A percentile compares a stretch with the other conserved stretches of the same genome.
Conservation (phyloP, 2,113 vertebrate species). For the Scatophagus argus region DNA sequence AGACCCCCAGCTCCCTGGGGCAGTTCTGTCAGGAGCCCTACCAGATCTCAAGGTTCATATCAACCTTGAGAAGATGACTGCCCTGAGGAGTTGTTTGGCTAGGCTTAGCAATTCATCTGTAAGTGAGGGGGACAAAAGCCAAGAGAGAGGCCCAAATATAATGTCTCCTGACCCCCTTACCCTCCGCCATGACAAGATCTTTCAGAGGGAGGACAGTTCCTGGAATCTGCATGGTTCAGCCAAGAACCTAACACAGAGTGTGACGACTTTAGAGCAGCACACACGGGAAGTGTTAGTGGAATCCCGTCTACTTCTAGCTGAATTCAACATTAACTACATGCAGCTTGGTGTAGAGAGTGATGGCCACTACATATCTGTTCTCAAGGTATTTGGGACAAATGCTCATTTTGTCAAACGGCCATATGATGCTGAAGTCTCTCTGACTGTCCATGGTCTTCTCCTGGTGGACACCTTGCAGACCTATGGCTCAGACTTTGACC, state of each 20-base stretch:
- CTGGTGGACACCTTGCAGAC: conserved; percentile 97
- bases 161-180: conserved; percentile 80
- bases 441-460: conserved; percentile 95
- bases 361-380: conserved; percentile 95
- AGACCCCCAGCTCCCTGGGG: conserved; percentile 95
- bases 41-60: conserved; percentile 97
- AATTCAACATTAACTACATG: conserved; percentile 98
- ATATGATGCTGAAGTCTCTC: conserved; percentile 93
- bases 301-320: conserved; percentile 93
- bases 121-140: conserved; percentile 70
- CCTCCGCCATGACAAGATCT: conserved; percentile 90
- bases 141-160: conserved; percentile 38
- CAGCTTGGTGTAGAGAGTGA: conserved; percentile 95
- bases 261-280: conserved; percentile 93
- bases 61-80: conserved; percentile 95
- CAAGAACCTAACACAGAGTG: conserved; percentile 94
- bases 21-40: conserved; percentile 92
- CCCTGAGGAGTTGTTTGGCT: conserved; percentile 90
- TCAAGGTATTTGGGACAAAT: conserved; percentile 97
- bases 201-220: conserved; percentile 86
- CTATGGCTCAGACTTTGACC: conserved; percentile 96
- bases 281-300: conserved; percentile 96
- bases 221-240: conserved; percentile 92
- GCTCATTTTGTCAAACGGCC: conserved; percentile 97
- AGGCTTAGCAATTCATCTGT: conserved; percentile 82